phyloP scores from a whole-genome alignment of 2,888 invertebrate species.

The Julus scanicus region DNA sequence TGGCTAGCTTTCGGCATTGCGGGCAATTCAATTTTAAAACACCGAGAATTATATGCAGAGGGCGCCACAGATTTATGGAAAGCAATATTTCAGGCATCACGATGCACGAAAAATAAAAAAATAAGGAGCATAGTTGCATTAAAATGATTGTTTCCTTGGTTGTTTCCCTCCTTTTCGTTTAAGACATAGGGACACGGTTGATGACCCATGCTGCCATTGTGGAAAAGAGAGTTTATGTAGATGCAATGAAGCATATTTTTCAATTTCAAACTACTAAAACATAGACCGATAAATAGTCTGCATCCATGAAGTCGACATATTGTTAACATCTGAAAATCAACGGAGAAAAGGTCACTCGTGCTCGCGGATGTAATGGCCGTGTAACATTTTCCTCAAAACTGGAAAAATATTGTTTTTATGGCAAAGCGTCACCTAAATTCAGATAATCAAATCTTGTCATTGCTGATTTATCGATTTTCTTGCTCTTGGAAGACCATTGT shows the following conservation, averaged over 20 bases:
- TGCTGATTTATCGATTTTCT: conserved; percentile 40
- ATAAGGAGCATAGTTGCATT: conserved; percentile 40
- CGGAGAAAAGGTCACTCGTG: conserved; percentile 7
- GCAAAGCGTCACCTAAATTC: conserved; percentile 44
- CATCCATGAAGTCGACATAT: conserved; percentile 9
- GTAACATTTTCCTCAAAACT: neutral
- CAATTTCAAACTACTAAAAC: conserved; percentile 47
- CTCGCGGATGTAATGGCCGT: neutral
- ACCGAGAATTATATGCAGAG: conserved; percentile 40
- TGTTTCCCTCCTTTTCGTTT: neutral
- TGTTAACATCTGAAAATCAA: neutral
- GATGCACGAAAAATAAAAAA: neutral
- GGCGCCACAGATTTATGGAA: conserved; percentile 45
- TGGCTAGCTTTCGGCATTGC: neutral
- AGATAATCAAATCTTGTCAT: conserved; percentile 31
- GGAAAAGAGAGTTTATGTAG: conserved; percentile 30
- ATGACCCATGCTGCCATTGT: conserved; percentile 30
- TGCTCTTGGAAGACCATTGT: conserved; percentile 1
- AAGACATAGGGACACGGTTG: conserved; percentile 34
- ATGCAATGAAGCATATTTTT: conserved; percentile 47
- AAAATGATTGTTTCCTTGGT: conserved; percentile 32
- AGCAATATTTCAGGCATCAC: conserved; percentile 40
- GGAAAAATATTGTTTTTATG: neutral
- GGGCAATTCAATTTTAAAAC: conserved; percentile 38
- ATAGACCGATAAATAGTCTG: conserved; percentile 41